Evolutionary conservation across 2,797 vertebrate species (phyloP).

Genomic region (Enteromius fasciolatus): DNA sequence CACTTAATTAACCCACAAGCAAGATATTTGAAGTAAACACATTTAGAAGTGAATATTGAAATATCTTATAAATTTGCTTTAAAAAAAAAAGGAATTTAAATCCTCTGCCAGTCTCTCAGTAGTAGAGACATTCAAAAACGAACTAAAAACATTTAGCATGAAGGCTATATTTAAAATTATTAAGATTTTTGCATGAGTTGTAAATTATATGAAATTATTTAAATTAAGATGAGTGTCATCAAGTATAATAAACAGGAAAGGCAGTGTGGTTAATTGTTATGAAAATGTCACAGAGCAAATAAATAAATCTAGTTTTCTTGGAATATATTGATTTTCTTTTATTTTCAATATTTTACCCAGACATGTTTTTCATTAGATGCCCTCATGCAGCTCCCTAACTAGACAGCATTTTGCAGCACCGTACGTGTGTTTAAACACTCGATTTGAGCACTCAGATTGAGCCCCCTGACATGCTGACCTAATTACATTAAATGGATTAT

Average conservation of each 20-base stretch:
- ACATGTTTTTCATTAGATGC: neutral
- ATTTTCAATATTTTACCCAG: neutral
- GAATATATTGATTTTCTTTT: neutral
- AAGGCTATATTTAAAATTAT: neutral
- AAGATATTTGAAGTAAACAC: neutral
- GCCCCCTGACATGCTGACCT: conserved; percentile 36
- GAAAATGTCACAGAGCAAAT: neutral
- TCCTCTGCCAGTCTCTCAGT: neutral
- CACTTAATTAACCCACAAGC: neutral
- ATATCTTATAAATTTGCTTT: neutral
- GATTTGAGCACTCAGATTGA: conserved; percentile 1
- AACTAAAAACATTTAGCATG: neutral
- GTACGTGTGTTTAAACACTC: neutral
- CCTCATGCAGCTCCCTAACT: neutral
- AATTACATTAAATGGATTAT: conserved; percentile 42
- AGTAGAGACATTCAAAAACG: neutral
- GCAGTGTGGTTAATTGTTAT: neutral
- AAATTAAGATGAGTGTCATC: neutral
- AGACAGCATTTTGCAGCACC: neutral
- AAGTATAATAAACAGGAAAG: neutral
- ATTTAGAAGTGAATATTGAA: neutral
- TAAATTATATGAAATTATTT: neutral
- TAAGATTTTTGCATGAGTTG: neutral
- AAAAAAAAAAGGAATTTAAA: neutral
- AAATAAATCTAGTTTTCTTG: neutral